Conservation (phyloP, 2,888 invertebrate species). For the Copidosoma aretas region DNA sequence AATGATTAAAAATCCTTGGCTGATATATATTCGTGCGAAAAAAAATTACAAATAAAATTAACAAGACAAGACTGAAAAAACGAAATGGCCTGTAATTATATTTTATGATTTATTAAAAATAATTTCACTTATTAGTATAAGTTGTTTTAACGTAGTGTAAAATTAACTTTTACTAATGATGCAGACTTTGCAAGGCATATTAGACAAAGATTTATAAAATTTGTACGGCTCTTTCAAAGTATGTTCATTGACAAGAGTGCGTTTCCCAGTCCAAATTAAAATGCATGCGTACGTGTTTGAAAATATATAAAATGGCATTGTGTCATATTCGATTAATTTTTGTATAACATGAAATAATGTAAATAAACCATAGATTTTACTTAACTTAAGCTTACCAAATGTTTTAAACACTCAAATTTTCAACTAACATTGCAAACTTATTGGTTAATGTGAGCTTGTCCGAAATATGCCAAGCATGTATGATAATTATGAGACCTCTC, state of each 20-base stretch:
- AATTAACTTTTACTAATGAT: neutral
- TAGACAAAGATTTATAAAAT: slow-evolving; percentile 10
- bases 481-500: too few species aligned
- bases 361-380: slow-evolving; percentile 22
- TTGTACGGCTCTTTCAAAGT: slow-evolving; percentile 17
- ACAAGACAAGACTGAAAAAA: neutral
- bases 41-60: slow-evolving; percentile 8
- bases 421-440: neutral
- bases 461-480: too few species aligned
- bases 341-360: slow-evolving; percentile 27
- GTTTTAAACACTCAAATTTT: neutral
- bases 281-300: slow-evolving; percentile 11
- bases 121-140: neutral
- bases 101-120: slow-evolving; percentile 10
- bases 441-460: too few species aligned
- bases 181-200: neutral
- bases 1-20: slow-evolving; percentile 6
- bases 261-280: slow-evolving; percentile 18
- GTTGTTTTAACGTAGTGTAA: neutral
- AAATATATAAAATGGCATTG: neutral
- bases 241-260: slow-evolving; percentile 7
- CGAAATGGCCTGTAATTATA: slow-evolving; percentile 16
- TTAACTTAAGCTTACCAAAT: neutral
- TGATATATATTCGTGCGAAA: slow-evolving; percentile 11
- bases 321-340: slow-evolving; percentile 25